Base-by-base conservation (phyloP, 2,113 vertebrate genomes). In the Cebidichthys violaceus region DNA sequence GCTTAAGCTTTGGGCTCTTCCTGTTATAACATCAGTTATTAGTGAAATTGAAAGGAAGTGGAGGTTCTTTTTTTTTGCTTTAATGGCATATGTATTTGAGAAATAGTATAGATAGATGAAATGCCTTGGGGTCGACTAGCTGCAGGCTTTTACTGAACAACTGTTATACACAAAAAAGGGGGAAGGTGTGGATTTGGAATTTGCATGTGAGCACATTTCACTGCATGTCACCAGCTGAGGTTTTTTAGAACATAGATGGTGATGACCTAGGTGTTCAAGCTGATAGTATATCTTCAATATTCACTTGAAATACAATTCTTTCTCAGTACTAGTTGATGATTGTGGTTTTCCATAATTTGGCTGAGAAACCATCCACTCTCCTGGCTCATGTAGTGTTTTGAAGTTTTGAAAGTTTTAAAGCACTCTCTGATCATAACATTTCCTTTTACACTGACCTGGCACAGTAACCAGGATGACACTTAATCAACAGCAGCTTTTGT, bases 31-130 rank as follows among this genome's bases (percentile, higher is more conserved):
- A 17, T 8, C 57, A 71, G 27, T 47, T 33, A 27, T 70, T 31
- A 13, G 41, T 59, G 6, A 50, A 67, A 45, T 73, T 45, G 45
- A 41, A 64, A 55, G 39, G 2, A 29, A 35, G 18, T 15, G 9
- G 0, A 4, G 4, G n/a, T 27, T 9, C 33, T 41, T 45, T 29
- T 71, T 35, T 72, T 41, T 66, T 76, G 14, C 47, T 69, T 82
- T 79, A 61, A 79, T 68, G 70, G 22, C 39, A 77, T 54, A 71
- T 65, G 35, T 9, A 66, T 60, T 79, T 69, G 59, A 57, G 74
- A 69, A 64, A 35, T 41, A 47, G 18, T 80, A 68, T 52, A 55
- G 13, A 67, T 52, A 65, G 13, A 76, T 31, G 60, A 4, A 61
- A 29, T 71, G 55, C 52, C 71, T 62, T 57, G 7, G 71, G 78